Evolutionary conservation across 2,797 vertebrate genomes (phyloP).

Genomic region (Poecile montanus): DNA sequence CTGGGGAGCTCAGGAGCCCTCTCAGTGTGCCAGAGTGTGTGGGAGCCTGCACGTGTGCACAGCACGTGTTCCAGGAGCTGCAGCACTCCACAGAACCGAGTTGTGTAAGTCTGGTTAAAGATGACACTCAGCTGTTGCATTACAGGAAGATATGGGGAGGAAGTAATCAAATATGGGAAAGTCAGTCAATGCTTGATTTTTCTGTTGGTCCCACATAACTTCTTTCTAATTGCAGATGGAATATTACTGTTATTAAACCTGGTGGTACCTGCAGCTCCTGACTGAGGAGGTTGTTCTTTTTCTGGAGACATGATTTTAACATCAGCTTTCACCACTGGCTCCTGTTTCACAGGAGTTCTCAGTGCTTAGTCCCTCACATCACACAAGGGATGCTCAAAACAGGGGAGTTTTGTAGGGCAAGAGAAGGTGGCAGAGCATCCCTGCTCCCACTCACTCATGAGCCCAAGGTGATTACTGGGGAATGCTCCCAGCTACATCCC

Average conservation of each 20-base stretch:
- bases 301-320: neutral
- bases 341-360: neutral
- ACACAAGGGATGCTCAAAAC: neutral
- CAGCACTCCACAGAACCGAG: neutral
- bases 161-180: neutral
- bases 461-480: neutral
- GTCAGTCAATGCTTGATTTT: neutral
- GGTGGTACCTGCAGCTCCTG: neutral
- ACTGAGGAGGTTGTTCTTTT: neutral
- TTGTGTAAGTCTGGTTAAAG: neutral
- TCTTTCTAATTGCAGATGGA: neutral
- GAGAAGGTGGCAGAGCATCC: neutral
- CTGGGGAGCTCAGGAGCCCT: neutral
- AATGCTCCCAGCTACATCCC: neutral
- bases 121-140: slow-evolving; percentile 3
- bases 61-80: slow-evolving; percentile 17
- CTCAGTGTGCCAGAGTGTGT: neutral
- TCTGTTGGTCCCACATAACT: neutral
- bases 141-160: neutral
- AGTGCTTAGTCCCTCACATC: neutral
- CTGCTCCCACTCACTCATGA: neutral
- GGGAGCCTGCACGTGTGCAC: slow-evolving; percentile 51
- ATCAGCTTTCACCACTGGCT: neutral
- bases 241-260: neutral
- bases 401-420: neutral